Percentiles rank a stretch among this genome's conserved stretches.
phyloP scores from a whole-genome alignment of 2,113 vertebrate genomes.

The human region GRCh38 chr6:134161001-134161500 shows the following conservation, averaged over 20 bases:
- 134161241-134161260: neutral
- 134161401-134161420: neutral
- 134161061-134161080: conserved; percentile 2
- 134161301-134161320: neutral
- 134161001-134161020: neutral
- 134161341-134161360: neutral
- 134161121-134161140: neutral
- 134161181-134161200: neutral
- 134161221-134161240: neutral
- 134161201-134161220: conserved; percentile 20
- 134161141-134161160: neutral
- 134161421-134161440: neutral
- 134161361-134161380: neutral
- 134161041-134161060: neutral
- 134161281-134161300: neutral
- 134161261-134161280: neutral
- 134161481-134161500: neutral
- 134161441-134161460: neutral
- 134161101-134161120: neutral
- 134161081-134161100: neutral
- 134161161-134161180: neutral
- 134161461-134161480: neutral
- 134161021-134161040: neutral
- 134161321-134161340: neutral
- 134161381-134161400: neutral